Conservation (phyloP, 1,140 invertebrate genomes). For the Ruditapes philippinarum region DNA sequence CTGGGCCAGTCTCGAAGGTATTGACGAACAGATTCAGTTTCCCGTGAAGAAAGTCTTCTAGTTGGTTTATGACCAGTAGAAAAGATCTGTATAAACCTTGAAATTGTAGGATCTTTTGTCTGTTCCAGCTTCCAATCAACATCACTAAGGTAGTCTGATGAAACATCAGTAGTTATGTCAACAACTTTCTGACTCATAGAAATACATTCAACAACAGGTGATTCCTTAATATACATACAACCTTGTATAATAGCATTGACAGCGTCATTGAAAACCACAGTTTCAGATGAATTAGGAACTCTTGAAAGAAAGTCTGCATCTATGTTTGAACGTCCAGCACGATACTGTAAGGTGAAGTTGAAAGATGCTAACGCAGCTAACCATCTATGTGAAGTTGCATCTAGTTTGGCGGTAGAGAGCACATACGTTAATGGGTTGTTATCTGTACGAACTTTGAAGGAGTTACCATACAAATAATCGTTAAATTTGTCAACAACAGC, state of each 20-base stretch:
- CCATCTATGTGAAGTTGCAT: neutral
- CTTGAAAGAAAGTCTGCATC: constrained; percentile 50
- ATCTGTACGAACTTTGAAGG: constrained; percentile 63
- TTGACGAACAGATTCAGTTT: neutral
- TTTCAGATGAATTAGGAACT: neutral
- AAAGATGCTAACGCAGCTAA: neutral
- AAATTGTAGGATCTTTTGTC: neutral
- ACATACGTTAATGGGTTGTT: constrained; percentile 64
- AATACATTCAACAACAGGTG: neutral
- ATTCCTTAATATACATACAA: neutral
- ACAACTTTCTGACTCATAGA: neutral
- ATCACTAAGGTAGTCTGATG: neutral
- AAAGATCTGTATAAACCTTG: neutral
- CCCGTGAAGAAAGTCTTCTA: neutral
- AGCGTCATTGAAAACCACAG: neutral
- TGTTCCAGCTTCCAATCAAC: constrained; percentile 15
- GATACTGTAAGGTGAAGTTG: constrained; percentile 5
- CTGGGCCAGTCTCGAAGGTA: constrained; percentile 15
- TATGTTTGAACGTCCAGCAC: constrained; percentile 24
- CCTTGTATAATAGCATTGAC: neutral
- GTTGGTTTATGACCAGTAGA: constrained; percentile 1
- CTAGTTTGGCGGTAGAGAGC: neutral
- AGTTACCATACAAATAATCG: constrained; percentile 59
- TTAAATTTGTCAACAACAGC: constrained; percentile 57
- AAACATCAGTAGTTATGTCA: neutral